Conservation (phyloP, 2,113 vertebrate genomes). For the Chrysemys picta region DNA sequence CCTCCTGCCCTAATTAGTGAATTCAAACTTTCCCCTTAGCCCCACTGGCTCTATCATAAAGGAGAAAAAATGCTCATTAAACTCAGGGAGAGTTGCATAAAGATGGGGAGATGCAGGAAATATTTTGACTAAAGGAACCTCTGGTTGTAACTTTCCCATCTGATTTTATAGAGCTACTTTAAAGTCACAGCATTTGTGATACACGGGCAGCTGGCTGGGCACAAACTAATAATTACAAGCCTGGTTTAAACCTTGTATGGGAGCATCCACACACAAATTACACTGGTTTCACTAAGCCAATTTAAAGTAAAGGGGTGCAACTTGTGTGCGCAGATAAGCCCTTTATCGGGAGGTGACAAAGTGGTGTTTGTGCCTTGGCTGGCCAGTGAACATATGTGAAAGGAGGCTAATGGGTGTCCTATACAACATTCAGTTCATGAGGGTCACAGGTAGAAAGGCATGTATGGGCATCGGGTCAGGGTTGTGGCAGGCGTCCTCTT, state of each 20-base stretch:
- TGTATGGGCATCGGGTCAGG: rapidly evolving
- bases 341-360: neutral
- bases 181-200: neutral
- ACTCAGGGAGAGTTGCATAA: neutral
- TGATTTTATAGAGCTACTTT: rapidly evolving
- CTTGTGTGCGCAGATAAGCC: neutral
- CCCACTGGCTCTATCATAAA: neutral
- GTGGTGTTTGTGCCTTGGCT: neutral
- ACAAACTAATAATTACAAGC: neutral
- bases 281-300: neutral
- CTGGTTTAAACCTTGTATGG: neutral
- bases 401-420: rapidly evolving
- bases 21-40: neutral
- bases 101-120: neutral
- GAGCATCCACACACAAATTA: neutral
- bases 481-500: neutral
- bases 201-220: neutral
- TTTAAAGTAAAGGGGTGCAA: neutral
- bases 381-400: neutral
- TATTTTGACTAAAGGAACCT: neutral
- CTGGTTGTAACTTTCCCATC: neutral
- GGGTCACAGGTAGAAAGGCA: neutral
- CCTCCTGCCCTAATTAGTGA: neutral
- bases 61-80: neutral
- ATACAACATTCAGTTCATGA: neutral